Percentiles rank a stretch among this genome's conserved stretches.
phyloP scores from a whole-genome alignment of 2,113 vertebrate species.

The Alosa alosa region DNA sequence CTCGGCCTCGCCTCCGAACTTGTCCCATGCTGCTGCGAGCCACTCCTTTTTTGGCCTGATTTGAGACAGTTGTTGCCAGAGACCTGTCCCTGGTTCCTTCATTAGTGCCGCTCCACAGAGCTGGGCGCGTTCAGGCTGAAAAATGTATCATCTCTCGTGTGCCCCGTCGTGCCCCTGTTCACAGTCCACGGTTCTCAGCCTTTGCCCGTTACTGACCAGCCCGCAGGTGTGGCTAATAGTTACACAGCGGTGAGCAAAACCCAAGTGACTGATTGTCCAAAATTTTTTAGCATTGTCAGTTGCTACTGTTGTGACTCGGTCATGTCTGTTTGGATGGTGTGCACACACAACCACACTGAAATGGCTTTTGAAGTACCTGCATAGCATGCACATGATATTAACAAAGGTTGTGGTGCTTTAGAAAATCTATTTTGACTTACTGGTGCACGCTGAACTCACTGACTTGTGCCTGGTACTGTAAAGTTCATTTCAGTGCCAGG shows the following conservation, averaged over 20 bases:
- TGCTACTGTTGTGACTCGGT: background rate
- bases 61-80: background rate
- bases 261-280: background rate
- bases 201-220: background rate
- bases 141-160: conserved; percentile 55
- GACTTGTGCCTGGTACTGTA: background rate
- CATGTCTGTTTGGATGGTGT: background rate
- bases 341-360: background rate
- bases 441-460: background rate
- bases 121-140: conserved; percentile 40
- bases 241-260: background rate
- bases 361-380: background rate
- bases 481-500: background rate
- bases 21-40: conserved; percentile 16
- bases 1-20: conserved; percentile 17
- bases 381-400: too few relatives aligned
- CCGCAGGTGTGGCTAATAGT: background rate
- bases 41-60: conserved; percentile 26
- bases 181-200: background rate
- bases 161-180: conserved; percentile 44
- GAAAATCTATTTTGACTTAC: background rate
- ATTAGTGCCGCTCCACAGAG: conserved; percentile 56
- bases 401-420: background rate
- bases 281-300: background rate
- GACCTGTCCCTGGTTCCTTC: conserved; percentile 32